phyloP scores from a whole-genome alignment of 2,797 vertebrate species.

The Mormyrus hasselquistii region DNA sequence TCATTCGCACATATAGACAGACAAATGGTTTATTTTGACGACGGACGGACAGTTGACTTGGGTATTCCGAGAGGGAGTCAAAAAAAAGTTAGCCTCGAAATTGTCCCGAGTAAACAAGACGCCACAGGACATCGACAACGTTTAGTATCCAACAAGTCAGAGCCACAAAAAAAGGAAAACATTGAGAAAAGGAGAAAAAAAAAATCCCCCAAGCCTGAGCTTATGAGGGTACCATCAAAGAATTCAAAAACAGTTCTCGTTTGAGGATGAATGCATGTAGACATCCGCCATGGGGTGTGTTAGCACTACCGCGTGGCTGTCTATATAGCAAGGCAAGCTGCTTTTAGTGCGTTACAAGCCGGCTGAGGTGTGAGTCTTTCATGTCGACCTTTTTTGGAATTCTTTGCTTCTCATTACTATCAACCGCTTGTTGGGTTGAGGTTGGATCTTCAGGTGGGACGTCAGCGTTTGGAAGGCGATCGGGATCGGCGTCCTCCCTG shows the following conservation, averaged over 20 bases:
- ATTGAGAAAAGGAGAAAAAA: not conserved
- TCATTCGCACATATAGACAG: not conserved
- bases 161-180: not conserved
- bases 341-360: constrained; percentile 62
- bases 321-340: constrained; percentile 35
- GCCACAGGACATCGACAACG: not conserved
- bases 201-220: not conserved
- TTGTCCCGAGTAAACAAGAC: not conserved
- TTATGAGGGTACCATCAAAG: constrained; percentile 2
- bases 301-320: constrained; percentile 37
- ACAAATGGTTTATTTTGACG: constrained; percentile 4
- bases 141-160: constrained; percentile 3
- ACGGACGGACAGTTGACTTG: not conserved
- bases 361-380: constrained; percentile 51
- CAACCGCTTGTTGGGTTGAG: constrained; percentile 34
- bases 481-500: constrained; percentile 67
- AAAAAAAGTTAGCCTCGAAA: not conserved
- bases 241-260: constrained; percentile 2
- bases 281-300: not conserved
- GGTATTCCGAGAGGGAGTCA: not conserved
- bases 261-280: not conserved
- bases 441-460: constrained; percentile 69
- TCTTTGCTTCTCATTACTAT: constrained; percentile 33
- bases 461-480: constrained; percentile 72
- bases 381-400: constrained; percentile 39